phyloP scores from a whole-genome alignment of 2,888 invertebrate species.

The Halictus ligatus region DNA sequence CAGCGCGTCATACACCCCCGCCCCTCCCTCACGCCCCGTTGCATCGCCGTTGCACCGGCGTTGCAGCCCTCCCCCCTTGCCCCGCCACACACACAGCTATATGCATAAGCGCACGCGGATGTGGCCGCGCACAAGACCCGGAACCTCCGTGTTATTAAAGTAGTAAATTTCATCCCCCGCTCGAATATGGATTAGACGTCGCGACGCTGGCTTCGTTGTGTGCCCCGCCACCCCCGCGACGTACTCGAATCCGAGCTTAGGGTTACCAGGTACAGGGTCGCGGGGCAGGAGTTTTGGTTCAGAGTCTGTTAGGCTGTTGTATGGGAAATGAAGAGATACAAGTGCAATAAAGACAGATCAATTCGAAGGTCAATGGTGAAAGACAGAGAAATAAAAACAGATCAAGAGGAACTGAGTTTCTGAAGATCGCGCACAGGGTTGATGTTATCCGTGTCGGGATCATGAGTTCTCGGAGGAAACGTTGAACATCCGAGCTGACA shows the following conservation, averaged over 20 bases:
- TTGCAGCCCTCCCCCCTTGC: not conserved
- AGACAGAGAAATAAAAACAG: too few species aligned
- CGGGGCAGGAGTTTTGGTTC: not conserved
- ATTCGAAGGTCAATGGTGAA: too few species aligned
- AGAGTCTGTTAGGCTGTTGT: not conserved
- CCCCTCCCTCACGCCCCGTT: not conserved
- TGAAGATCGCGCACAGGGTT: not conserved
- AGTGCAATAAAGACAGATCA: too few species aligned
- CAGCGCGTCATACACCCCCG: conserved; percentile 16
- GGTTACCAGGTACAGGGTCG: conserved; percentile 11
- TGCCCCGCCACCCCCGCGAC: not conserved
- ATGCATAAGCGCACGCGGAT: conserved; percentile 40
- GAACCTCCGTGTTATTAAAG: conserved; percentile 35
- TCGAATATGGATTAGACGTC: conserved; percentile 29
- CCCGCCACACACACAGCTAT: not conserved
- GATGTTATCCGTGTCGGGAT: not conserved
- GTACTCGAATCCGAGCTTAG: conserved; percentile 14
- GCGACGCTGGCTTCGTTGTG: not conserved
- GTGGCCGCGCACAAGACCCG: conserved; percentile 27
- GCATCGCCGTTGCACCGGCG: not conserved
- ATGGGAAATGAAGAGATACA: not conserved
- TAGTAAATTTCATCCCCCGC: conserved; percentile 32
- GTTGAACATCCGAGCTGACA: conserved; percentile 1
- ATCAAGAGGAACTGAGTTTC: too few species aligned
- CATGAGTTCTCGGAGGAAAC: not conserved